Percentiles rank a stretch among this genome's conserved stretches.
Conservation (phyloP, 2,888 invertebrate species). For the Gasteruption jaculator region DNA sequence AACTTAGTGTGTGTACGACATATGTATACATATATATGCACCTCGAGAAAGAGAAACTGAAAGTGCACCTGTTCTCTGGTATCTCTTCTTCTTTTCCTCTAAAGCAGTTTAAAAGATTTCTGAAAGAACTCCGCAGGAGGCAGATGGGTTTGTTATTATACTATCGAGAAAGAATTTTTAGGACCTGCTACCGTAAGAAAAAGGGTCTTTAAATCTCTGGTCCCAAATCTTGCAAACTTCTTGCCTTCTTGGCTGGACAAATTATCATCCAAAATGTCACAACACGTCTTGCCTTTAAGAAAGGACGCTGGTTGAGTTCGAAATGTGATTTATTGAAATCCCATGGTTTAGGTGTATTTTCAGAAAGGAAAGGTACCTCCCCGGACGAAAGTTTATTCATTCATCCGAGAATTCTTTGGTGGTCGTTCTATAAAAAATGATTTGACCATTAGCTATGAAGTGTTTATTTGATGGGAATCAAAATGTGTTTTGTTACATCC, state of each 20-base stretch:
- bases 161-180: no score
- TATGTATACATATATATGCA: no score
- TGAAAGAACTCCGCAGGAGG: neutral
- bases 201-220: constrained; percentile 18
- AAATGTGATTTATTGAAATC: constrained; percentile 38
- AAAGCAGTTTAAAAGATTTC: neutral
- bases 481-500: no score
- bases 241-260: constrained; percentile 36
- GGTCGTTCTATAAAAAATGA: no score
- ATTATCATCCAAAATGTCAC: constrained; percentile 39
- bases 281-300: constrained; percentile 37
- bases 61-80: no score
- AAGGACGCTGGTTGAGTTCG: constrained; percentile 21
- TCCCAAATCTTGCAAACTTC: constrained; percentile 31
- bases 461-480: no score
- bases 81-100: no score
- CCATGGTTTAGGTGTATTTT: constrained; percentile 23
- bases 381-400: constrained; percentile 20
- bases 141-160: no score
- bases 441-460: no score
- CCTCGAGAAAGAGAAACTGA: no score
- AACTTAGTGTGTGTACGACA: no score
- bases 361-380: constrained; percentile 25
- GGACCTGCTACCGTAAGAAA: constrained; percentile 4
- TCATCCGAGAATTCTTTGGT: constrained; percentile 25